Evolutionary conservation across 2,113 vertebrate genomes (phyloP), one percentile per base, ranked within the genome.

Genomic region (Clarias batrachus): DNA sequence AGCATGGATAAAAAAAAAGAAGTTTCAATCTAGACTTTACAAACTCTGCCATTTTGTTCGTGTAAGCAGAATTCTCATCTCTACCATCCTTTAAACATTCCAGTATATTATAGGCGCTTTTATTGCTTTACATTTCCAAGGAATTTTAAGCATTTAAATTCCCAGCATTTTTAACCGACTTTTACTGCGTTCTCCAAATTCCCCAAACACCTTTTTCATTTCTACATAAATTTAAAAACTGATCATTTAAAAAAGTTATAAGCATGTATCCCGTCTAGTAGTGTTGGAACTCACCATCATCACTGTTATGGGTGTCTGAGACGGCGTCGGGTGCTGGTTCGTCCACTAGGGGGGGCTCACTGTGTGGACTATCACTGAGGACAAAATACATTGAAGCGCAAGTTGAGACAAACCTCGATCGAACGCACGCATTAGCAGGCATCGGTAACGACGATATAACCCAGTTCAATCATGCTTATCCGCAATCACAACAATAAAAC

Each of bases 281-380:
- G 33, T 6, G 7, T 71, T 14, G 82, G 71, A 12, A 87, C 93
- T 0, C 93, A 99, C 98, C 98, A 6, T 99, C 97, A n/a, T 99
- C 98, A 0, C 97, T 98, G 84, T 96, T 97, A 91, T 96, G 97
- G 92, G 94, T 93, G 21, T 97, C 97, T 1, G 95, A 90, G 0
- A 95, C 90, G 0, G 95, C 92, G 7, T 99, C 97, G 87, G 96
- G 97, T 25, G 94, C 94, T 0, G 96, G 95, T 87, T 97, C 97
- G 82, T 98, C 97, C 71, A 96, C 90, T 0, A 96, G 96, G 86
- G 96, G 96, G 87, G 97, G 96, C 92, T 99, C 98, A 84, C 96
- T 97, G 0, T 99, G 97, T 63, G 97, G 96, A 84, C 96, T 97
- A 91, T 99, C 97, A 87, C 98, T 99, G 83, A 94, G 54, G 90